Base-by-base conservation (phyloP, 1,140 invertebrate genomes). In the Caenorhabditis remanei region DNA sequence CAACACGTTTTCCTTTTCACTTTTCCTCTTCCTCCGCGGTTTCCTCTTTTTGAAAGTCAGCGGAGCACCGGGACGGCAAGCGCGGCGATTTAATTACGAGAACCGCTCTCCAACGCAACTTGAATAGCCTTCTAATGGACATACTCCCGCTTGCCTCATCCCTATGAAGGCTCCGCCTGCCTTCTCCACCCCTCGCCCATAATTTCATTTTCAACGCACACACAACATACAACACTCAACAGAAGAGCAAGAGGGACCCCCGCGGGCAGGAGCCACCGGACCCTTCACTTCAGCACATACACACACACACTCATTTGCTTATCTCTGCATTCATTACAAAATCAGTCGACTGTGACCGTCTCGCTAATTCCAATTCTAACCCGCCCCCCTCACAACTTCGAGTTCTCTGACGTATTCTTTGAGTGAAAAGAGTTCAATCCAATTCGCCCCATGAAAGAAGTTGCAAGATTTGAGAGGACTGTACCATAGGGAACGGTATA, bases 101-200 rank as follows among this genome's bases (percentile, higher is more conserved):
- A 79, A 79, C 71, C 71, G 71, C 71, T 79, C 71, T 79, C 71
- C 71, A 79, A 79, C 71, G 71, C 71, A 79, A 79, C 71, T 79
- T 79, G 71, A 79, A 79, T 79, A 79, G 71, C 71, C 71, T 85
- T 50, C 46, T 61, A 85, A 63, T 85, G 58, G 83, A 58, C 83
- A 84, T 84, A 84, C 83, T 84, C 58, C 58, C 83, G 32, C 58
- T 46, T 58, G 55, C 58, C 83, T 84, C 83, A 61, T 63, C 58
- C 83, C 58, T 63, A 43, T 61, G 53, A 84, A 84, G 53, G 55
- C 53, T 21, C 58, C 53, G 83, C 83, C 58, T 63, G 55, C 58
- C 83, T 63, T 84, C 58, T 84, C 58, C 58, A 61, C 53, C 55
- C 58, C 53, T 84, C 83, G 83, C 55, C 53, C 83, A 58, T 58